Evolutionary conservation across 2,888 invertebrate species (phyloP), one percentile per base, ranked within the genome.

Genomic region (Megamerina dolium): DNA sequence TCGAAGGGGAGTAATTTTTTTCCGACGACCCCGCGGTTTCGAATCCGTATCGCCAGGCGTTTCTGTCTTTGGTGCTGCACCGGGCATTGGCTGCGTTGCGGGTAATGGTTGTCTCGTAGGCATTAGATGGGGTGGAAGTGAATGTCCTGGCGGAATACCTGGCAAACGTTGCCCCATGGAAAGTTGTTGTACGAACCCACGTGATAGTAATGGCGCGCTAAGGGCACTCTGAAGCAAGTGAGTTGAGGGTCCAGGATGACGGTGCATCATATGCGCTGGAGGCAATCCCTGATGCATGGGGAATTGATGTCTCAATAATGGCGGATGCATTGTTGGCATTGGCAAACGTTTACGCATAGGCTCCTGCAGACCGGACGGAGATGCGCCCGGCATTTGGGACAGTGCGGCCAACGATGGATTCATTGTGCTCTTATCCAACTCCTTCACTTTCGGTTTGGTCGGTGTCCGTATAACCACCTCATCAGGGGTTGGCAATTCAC

Each of bases 401-500:
- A 51, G 41, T 4, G 47, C 43, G 2, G 40, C 48, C 9, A 43
- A 36, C 9, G 51, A 52, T 0, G 52, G 41, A 29, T 44, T 49
- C 2, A 43, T 31, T 9, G 34, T 8, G 3, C 20, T 14, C 10
- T 23, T 23, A 8, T 23, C 47, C 1, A 43, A 5, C 5, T 49
- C 48, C 18, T 50, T 54, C 4, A 49, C 33, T 37, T 59, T 61
- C 13, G 37, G 19, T 41, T 56, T 55, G 1, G 55, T 47, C 1
- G 49, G 13, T 17, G 60, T 54, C 2, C 64, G 60, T 23, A 23
- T 8, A n/a, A 67, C 21, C 13, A 66, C 60, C 21, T 66, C 66
- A 34, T 62, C 63, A 3, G 76, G 51, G 3, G 76, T 64, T 37
- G 77, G 77, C 8, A 73, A 50, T 29, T 77, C 78, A 33, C 77